A percentile compares a stretch with the other conserved stretches of the same genome.
Conservation (phyloP, 2,113 vertebrate genomes). For the Galeopterus variegatus region DNA sequence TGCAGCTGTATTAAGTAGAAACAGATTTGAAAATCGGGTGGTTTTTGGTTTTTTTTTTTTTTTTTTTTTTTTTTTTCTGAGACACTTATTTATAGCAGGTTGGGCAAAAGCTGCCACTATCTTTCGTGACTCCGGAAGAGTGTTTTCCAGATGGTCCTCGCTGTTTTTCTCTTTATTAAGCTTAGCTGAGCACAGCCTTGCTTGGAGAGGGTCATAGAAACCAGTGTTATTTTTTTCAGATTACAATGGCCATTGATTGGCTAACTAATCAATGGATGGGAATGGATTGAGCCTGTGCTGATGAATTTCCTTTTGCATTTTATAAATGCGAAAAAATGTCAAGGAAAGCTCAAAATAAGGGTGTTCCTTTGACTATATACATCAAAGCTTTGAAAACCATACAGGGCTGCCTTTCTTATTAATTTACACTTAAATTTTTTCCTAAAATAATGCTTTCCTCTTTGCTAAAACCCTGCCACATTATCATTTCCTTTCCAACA, state of each 20-base stretch:
- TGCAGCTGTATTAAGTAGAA: slow-evolving; percentile 87
- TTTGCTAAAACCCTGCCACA: slow-evolving; percentile 60
- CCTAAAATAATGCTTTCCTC: slow-evolving; percentile 59
- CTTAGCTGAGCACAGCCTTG: slow-evolving; percentile 82
- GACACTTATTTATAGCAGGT: slow-evolving; percentile 91
- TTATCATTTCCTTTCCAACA: slow-evolving; percentile 71
- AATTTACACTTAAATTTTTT: slow-evolving; percentile 57
- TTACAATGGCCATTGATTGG: slow-evolving; percentile 76
- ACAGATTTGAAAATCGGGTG: slow-evolving; percentile 82
- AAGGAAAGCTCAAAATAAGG: slow-evolving; percentile 63
- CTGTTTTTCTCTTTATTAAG: slow-evolving; percentile 89
- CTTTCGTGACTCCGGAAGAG: slow-evolving; percentile 87
- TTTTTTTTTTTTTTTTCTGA: slow-evolving; percentile 82
- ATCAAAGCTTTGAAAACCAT: slow-evolving; percentile 54
- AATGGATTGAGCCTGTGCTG: slow-evolving; percentile 56
- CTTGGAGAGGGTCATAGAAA: slow-evolving; percentile 86
- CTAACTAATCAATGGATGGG: slow-evolving; percentile 76
- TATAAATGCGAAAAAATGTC: slow-evolving; percentile 66
- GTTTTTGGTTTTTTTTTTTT: slow-evolving; percentile 72
- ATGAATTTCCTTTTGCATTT: slow-evolving; percentile 68
- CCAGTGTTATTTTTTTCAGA: slow-evolving; percentile 75
- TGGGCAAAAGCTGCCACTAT: slow-evolving; percentile 89
- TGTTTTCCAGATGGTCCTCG: slow-evolving; percentile 91
- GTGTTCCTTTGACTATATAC: neutral
- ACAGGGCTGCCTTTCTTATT: slow-evolving; percentile 27